phyloP scores from a whole-genome alignment of 2,888 invertebrate genomes.

The Agrilus mali region DNA sequence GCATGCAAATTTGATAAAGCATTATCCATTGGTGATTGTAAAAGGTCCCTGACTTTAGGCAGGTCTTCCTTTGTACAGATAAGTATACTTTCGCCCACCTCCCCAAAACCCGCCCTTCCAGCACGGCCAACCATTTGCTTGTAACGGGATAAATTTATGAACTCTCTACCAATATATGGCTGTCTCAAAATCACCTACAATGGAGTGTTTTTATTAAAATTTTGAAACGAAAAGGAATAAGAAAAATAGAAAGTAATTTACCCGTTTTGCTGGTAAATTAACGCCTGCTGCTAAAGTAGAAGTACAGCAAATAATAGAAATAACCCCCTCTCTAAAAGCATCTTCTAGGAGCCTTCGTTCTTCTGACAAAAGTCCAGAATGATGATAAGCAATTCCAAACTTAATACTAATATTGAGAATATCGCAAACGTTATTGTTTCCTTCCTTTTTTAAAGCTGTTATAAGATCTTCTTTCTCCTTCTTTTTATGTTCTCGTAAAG shows the following conservation, averaged over 20 bases:
- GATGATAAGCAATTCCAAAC: constrained; percentile 87
- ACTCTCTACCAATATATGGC: constrained; percentile 65
- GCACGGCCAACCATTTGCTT: constrained; percentile 95
- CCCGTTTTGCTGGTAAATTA: constrained; percentile 86
- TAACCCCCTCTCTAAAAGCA: constrained; percentile 66
- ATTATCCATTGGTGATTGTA: constrained; percentile 54
- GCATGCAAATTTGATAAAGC: constrained; percentile 47
- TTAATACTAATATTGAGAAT: constrained; percentile 54
- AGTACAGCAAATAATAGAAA: constrained; percentile 86
- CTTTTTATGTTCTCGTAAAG: constrained; percentile 40
- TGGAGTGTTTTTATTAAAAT: not conserved
- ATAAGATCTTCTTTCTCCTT: constrained; percentile 49
- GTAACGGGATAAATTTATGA: constrained; percentile 67
- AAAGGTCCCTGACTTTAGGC: constrained; percentile 40
- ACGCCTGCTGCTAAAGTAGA: constrained; percentile 97
- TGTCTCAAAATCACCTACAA: constrained; percentile 64
- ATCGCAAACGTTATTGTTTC: constrained; percentile 47
- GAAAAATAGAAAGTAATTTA: constrained; percentile 18
- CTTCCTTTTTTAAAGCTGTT: constrained; percentile 48
- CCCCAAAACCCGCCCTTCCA: constrained; percentile 78
- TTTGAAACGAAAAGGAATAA: not conserved
- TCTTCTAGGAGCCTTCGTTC: constrained; percentile 79
- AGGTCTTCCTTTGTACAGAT: constrained; percentile 54
- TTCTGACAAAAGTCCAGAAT: constrained; percentile 75
- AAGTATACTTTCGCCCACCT: constrained; percentile 75